A percentile compares a stretch with the other conserved stretches of the same genome.
Evolutionary conservation across 2,888 invertebrate genomes (phyloP).

Genomic region (Neocrepidodera transversa): DNA sequence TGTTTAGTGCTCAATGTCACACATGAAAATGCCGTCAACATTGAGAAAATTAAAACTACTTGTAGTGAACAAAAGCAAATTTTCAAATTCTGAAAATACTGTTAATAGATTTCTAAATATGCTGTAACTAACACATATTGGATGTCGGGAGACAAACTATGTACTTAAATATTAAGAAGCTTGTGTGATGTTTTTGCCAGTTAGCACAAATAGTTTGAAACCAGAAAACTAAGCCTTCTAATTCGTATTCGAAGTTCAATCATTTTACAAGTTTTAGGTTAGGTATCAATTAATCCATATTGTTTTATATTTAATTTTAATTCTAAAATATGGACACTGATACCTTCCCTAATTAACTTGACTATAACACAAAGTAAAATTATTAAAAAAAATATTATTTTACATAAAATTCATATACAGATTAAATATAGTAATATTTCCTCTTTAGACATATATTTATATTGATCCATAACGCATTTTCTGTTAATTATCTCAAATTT

Average conservation of each 20-base stretch:
- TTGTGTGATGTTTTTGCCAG: constrained; percentile 28
- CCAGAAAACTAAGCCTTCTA: constrained; percentile 20
- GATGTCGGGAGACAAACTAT: constrained; percentile 27
- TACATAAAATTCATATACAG: too few relatives aligned
- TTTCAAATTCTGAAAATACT: constrained; percentile 38
- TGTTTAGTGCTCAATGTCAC: constrained; percentile 35
- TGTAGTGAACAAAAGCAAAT: constrained; percentile 39
- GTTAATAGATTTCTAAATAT: constrained; percentile 36
- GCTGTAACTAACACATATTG: constrained; percentile 33
- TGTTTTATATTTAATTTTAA: too few relatives aligned
- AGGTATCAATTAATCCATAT: neutral
- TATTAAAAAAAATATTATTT: too few relatives aligned
- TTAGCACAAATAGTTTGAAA: constrained; percentile 25
- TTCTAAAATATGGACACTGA: neutral
- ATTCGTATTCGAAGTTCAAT: constrained; percentile 1
- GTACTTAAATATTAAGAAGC: constrained; percentile 21
- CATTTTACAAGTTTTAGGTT: constrained; percentile 14
- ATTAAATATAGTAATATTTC: too few relatives aligned
- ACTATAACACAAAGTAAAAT: constrained; percentile 9
- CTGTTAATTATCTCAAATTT: too few relatives aligned
- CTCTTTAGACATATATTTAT: too few relatives aligned
- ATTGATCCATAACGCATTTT: too few relatives aligned
- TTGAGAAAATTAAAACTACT: constrained; percentile 38
- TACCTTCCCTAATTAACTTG: constrained; percentile 20
- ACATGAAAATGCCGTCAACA: constrained; percentile 35